Evolutionary conservation across 2,888 invertebrate species (phyloP), one percentile per base, ranked within the genome.

Genomic region (Nemurella pictetii): DNA sequence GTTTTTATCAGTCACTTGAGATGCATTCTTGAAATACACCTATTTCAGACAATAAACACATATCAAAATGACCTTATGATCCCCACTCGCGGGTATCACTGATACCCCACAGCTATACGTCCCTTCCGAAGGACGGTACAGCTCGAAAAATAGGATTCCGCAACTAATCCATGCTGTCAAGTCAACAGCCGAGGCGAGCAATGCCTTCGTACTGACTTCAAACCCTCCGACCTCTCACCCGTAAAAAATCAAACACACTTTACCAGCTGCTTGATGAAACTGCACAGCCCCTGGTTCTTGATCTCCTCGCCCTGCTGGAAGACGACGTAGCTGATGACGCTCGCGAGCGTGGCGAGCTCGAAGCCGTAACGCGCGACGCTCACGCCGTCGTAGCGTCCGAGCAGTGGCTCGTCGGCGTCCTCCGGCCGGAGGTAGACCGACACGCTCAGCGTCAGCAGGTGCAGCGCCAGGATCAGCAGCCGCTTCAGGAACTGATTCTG

Each of bases 231-330:
- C n/a, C n/a, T n/a, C n/a, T n/a, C n/a, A n/a, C n/a, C n/a, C n/a
- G n/a, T 12, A 35, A 35, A 12, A 12, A 12, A 12, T 35, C 35
- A 4, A 35, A 4, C 74, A 26, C 7, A 84, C 89, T 90, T 92
- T 90, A 98, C 98, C 94, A 98, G 92, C 90, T 98, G 98, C 88
- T 96, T 96, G 84, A 98, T 91, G 91, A 98, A 99, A 0, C 96
- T 96, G 84, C 94, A 92, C 15, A 98, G 90, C 3, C 99, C 99
- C 89, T 99, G 98, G 89, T 98, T 98, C 90, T 96, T 94, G 85
- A 99, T 94, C 91, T 99, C 99, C 88, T 97, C 96, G 0, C 98
- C 96, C 90, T 98, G 97, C 90, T 99, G 98, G 86, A 98, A 92
- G 85, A 98, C 92, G 4, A 99, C 94, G 89, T 97, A 98, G 88